Percentiles rank a stretch among this genome's conserved stretches.
Conservation (phyloP, 1,140 invertebrate species). For the Condylostylus longicornis region DNA sequence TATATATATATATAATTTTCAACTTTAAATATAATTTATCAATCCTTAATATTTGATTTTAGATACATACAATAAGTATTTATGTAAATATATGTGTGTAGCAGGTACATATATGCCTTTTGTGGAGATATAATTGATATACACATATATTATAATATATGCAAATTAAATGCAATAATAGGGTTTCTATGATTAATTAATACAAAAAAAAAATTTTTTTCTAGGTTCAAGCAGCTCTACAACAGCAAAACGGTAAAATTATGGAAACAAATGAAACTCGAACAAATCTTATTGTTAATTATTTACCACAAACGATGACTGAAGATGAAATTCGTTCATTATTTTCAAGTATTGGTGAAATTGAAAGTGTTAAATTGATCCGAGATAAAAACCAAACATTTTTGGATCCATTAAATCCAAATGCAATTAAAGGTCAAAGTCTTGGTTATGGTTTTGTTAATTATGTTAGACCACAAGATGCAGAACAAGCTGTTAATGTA, state of each 20-base stretch:
- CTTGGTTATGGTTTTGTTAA: conserved; percentile 84
- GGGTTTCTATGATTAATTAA: too few species aligned
- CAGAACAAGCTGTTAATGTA: conserved; percentile 73
- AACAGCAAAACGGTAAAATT: conserved; percentile 20
- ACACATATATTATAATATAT: too few species aligned
- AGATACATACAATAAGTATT: too few species aligned
- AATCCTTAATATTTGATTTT: too few species aligned
- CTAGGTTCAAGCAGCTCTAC: too few species aligned
- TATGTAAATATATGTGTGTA: too few species aligned
- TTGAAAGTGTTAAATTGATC: conserved; percentile 81
- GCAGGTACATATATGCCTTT: too few species aligned
- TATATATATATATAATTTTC: too few species aligned
- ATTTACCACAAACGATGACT: conserved; percentile 82
- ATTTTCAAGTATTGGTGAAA: conserved; percentile 73
- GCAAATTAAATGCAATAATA: too few species aligned
- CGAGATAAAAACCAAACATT: conserved; percentile 68
- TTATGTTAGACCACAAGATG: conserved; percentile 66
- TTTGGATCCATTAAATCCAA: conserved; percentile 29
- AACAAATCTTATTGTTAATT: conserved; percentile 81
- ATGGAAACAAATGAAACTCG: conserved; percentile 20
- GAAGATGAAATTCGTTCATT: conserved; percentile 76
- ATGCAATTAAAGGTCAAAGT: conserved; percentile 52
- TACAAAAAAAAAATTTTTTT: too few species aligned
- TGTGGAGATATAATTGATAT: too few species aligned
- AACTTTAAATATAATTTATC: too few species aligned